Conservation (phyloP, 2,113 vertebrate species). For the Gobius niger region DNA sequence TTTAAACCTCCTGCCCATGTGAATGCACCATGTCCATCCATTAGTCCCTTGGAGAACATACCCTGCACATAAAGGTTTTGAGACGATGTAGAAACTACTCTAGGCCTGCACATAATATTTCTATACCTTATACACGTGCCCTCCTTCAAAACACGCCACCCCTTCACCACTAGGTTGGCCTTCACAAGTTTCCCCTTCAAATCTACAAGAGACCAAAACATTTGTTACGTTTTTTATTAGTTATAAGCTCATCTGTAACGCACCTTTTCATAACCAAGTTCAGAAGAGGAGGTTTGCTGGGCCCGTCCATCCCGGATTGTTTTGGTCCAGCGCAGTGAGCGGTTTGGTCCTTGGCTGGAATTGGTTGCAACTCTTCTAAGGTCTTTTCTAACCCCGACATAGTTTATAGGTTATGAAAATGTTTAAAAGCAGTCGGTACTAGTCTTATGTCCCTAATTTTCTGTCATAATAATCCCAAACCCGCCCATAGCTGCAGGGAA, state of each 20-base stretch:
- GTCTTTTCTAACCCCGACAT: background rate
- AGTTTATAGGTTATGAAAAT: background rate
- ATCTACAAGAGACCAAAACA: conserved; percentile 65
- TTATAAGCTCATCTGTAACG: background rate
- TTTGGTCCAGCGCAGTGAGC: background rate
- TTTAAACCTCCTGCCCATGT: conserved; percentile 80
- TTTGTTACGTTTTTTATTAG: no score
- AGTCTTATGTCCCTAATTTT: no score
- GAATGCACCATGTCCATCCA: conserved; percentile 86
- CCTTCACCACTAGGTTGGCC: conserved; percentile 83
- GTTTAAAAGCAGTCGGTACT: background rate
- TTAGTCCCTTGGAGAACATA: conserved; percentile 83
- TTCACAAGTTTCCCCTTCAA: conserved; percentile 78
- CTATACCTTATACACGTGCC: conserved; percentile 78
- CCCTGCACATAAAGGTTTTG: conserved; percentile 76
- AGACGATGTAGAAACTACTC: no score
- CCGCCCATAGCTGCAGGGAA: no score
- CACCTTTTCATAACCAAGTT: conserved; percentile 80
- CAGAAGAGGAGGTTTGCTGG: conserved; percentile 57
- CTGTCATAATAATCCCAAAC: background rate
- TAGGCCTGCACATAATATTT: background rate
- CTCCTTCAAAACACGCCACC: conserved; percentile 81
- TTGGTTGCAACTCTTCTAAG: background rate
- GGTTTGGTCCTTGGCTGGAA: background rate
- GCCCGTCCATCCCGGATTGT: background rate